Base-by-base conservation (phyloP, 2,888 invertebrate genomes). In the Drosophila borealis region DNA sequence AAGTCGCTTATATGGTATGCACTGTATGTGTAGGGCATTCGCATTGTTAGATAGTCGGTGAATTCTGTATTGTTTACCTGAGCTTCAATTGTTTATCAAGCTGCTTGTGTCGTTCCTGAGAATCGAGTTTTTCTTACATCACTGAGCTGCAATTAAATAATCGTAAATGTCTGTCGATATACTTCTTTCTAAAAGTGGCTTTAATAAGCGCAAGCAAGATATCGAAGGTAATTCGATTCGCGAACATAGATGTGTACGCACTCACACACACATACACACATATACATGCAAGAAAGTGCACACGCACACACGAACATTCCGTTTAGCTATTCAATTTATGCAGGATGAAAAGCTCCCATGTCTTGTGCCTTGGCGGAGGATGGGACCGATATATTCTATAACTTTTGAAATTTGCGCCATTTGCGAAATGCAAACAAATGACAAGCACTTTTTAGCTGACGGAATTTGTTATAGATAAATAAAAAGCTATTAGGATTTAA, bases 401-500 rank as follows among this genome's bases (percentile, higher is more conserved):
- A 68, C 56, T 59, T 70, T 64, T 68, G 65, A 79, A 81, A 80
- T 80, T 80, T 78, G 73, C 50, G 50, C 73, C 65, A 67, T 53
- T 70, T 48, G 44, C 21, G 62, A 50, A 61, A 62, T 56, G 50
- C 61, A 50, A 68, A 56, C 66, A 69, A 61, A 29, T 59, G 55
- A 57, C 19, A 21, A 54, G 61, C 51, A 21, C 25, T 66, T 54
- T 48, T 36, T 25, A 36, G 45, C 19, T 46, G 39, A 46, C 55
- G 54, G 61, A 37, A 70, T 74, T 65, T 66, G 60, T 61, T 70
- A 68, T 78, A 81, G 80, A 82, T 85, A 85, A 85, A 80, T 85
- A 57, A 81, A 80, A 69, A 60, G 53, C 77, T 54, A 60, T 76
- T 64, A 67, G 68, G 41, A 56, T 53, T 50, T 36, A 41, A 64